phyloP scores from a whole-genome alignment of 2,797 vertebrate species.

The Enteromius mattozi region DNA sequence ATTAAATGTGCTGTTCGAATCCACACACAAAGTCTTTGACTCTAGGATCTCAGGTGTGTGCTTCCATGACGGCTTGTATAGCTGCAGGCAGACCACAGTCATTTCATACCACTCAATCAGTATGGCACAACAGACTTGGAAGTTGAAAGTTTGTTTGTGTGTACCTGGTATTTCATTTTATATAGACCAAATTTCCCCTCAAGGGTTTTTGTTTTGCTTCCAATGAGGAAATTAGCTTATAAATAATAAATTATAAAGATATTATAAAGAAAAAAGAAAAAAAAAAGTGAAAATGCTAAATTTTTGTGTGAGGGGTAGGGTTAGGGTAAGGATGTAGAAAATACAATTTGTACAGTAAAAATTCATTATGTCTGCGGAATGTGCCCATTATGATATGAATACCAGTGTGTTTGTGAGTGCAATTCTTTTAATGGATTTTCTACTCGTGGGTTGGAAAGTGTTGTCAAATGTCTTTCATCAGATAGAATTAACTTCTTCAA shows the following conservation, averaged over 20 bases:
- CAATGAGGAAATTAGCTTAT: too few species aligned
- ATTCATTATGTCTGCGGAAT: not conserved
- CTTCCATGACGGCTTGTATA: constrained; percentile 54
- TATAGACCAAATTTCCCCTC: too few species aligned
- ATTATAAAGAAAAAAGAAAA: too few species aligned
- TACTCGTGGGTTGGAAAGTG: not conserved
- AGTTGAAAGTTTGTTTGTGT: not conserved
- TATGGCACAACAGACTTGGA: constrained; percentile 7
- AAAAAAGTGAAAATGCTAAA: too few species aligned
- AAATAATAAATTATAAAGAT: too few species aligned
- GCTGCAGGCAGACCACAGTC: constrained; percentile 50
- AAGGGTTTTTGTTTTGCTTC: too few species aligned
- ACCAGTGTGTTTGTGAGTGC: not conserved
- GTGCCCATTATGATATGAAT: not conserved
- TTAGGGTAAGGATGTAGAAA: not conserved
- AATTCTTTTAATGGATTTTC: not conserved
- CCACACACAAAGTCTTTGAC: constrained; percentile 7
- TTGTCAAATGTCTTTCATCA: constrained; percentile 70
- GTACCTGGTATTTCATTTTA: not conserved
- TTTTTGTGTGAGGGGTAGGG: not conserved
- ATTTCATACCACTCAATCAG: constrained; percentile 51
- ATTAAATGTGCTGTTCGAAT: not conserved
- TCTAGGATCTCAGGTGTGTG: constrained; percentile 1
- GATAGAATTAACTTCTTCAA: constrained; percentile 73
- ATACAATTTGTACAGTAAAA: not conserved